A percentile compares a stretch with the other conserved stretches of the same genome.
phyloP scores from a whole-genome alignment of 2,797 vertebrate species.

The Aphelocoma californica region DNA sequence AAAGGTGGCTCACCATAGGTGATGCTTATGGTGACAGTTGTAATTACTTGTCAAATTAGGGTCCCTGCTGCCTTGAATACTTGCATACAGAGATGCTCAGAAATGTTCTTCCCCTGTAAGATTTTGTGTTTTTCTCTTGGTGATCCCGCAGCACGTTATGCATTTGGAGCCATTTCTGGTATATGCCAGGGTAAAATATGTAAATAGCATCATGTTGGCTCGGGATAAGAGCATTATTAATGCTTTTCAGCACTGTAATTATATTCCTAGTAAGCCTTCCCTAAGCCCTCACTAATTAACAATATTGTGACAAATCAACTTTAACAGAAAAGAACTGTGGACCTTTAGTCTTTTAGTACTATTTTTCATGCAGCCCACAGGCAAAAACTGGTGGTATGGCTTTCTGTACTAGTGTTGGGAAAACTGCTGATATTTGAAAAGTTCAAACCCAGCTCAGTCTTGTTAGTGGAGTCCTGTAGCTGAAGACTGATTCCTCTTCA shows the following conservation, averaged over 20 bases:
- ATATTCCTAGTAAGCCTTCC: constrained; percentile 61
- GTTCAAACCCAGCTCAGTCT: not conserved
- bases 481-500: constrained; percentile 17
- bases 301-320: constrained; percentile 70
- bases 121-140: constrained; percentile 18
- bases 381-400: not conserved
- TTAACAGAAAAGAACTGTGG: constrained; percentile 59
- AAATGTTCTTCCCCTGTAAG: not conserved
- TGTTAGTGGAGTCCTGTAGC: not conserved
- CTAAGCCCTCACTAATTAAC: constrained; percentile 69
- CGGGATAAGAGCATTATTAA: constrained; percentile 60
- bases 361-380: constrained; percentile 54
- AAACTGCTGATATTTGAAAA: constrained; percentile 38
- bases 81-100: not conserved
- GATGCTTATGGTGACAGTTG: not conserved
- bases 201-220: constrained; percentile 57
- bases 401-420: constrained; percentile 18
- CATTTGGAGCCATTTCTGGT: constrained; percentile 38
- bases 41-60: constrained; percentile 30
- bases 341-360: constrained; percentile 52
- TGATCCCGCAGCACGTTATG: constrained; percentile 5
- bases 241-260: constrained; percentile 65
- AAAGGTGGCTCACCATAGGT: not conserved
- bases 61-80: constrained; percentile 7
- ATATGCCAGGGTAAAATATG: constrained; percentile 58